Conservation (phyloP, 2,113 vertebrate genomes). For the Etheostoma cragini region DNA sequence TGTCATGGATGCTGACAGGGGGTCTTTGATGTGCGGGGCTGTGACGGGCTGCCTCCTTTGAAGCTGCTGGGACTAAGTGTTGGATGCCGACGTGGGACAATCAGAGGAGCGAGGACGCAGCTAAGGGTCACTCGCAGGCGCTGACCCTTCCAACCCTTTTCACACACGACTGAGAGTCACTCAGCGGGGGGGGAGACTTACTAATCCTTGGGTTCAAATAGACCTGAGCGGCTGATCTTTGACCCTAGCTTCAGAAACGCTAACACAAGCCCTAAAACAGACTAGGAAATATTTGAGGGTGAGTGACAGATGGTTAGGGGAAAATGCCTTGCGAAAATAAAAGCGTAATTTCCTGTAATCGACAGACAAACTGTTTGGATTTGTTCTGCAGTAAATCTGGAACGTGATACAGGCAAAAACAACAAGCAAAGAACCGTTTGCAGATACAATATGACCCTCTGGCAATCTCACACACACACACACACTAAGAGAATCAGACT, state of each 20-base stretch:
- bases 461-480: slow-evolving; percentile 15
- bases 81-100: slow-evolving; percentile 32
- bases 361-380: neutral
- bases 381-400: neutral
- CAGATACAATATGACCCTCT: slow-evolving; percentile 20
- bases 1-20: neutral
- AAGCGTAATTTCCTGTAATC: neutral
- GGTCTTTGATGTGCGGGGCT: slow-evolving; percentile 51
- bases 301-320: neutral
- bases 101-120: slow-evolving; percentile 7
- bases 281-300: neutral
- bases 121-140: slow-evolving; percentile 39
- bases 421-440: neutral
- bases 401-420: slow-evolving; percentile 8
- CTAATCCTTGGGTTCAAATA: neutral
- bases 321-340: slow-evolving; percentile 2
- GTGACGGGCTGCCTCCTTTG: slow-evolving; percentile 52
- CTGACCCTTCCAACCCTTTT: slow-evolving; percentile 60
- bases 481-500: slow-evolving; percentile 1
- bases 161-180: slow-evolving; percentile 58
- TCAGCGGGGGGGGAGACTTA: slow-evolving; percentile 30
- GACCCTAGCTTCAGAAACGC: slow-evolving; percentile 28
- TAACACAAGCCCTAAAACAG: neutral
- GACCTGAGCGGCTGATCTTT: slow-evolving; percentile 42
- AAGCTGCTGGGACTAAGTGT: slow-evolving; percentile 47